phyloP scores from a whole-genome alignment of 2,113 vertebrate genomes.

The Thunnus thynnus region DNA sequence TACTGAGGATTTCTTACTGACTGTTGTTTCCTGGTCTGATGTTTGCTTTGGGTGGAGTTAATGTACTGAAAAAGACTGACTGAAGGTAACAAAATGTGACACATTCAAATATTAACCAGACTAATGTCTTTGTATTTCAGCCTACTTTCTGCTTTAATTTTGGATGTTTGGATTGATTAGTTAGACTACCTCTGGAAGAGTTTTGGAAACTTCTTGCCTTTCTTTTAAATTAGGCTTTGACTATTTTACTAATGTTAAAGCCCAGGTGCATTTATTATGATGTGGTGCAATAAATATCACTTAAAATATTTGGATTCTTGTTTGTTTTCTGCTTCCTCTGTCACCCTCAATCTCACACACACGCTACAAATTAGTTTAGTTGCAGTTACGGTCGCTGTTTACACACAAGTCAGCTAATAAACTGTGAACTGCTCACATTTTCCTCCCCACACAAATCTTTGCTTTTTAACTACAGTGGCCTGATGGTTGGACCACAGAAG shows the following conservation, averaged over 20 bases:
- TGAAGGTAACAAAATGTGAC: conserved; percentile 8
- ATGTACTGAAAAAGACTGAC: neutral
- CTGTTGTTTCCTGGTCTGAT: conserved; percentile 1
- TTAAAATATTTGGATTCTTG: neutral
- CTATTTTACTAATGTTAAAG: conserved; percentile 37
- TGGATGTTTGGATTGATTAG: conserved; percentile 16
- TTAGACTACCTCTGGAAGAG: conserved; percentile 38
- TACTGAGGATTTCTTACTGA: conserved; percentile 6
- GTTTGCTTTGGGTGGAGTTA: conserved; percentile 31
- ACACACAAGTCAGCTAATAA: conserved; percentile 16
- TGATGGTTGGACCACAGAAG: conserved; percentile 23
- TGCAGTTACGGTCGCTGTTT: neutral
- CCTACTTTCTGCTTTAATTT: conserved; percentile 4
- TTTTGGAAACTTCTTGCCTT: conserved; percentile 6
- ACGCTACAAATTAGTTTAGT: neutral
- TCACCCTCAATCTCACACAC: neutral
- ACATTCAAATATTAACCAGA: conserved; percentile 35
- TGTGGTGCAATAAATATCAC: conserved; percentile 49
- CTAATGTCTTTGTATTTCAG: neutral
- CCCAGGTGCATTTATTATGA: conserved; percentile 8
- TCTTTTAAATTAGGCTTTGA: conserved; percentile 26
- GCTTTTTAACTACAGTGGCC: conserved; percentile 6
- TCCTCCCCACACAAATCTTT: neutral
- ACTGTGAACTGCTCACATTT: neutral
- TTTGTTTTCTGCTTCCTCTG: neutral